Base-by-base conservation (phyloP, 1,140 invertebrate genomes). In the Nymphalis io region DNA sequence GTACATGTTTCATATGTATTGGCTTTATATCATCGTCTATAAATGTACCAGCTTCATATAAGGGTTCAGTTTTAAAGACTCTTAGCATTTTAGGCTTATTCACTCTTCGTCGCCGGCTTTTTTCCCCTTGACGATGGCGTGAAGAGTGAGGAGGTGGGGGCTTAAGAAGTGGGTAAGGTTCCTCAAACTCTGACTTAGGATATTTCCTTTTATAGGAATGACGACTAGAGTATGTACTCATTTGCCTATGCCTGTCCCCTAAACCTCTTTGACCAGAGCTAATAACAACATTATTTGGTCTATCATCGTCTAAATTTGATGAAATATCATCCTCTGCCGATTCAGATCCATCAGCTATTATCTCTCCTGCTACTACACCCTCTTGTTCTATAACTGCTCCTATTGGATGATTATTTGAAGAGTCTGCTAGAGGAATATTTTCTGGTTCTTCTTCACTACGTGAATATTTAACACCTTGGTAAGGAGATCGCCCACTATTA, bases 351-450 rank as follows among this genome's bases (percentile, higher is more conserved):
- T 87, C 87, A 33, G 77, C 44, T 39, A 72, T 74, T 21, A 87
- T 89, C 16, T 80, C 74, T 27, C 74, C 81, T 63, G 75, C 82
- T 46, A 70, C 63, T 57, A 78, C 66, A 40, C 87, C 82, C 60
- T 85, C 87, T 77, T 89, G 83, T 62, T 92, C 92, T 48, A 92
- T 81, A 5, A 92, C 90, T 21, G 91, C 88, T 16, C 92, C 92
- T 57, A 92, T 92, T 2, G 89, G 86, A 74, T 92, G 89, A 53
- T 72, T 87, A 64, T 78, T 91, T 5, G 89, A 84, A 55, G 87
- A 75, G 70, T 88, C 89, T 59, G 87, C 84, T 53, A 91, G 88
- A 3, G 91, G 88, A 70, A 91, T 79, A 61, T 77, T 87, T 80
- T 90, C 88, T 67, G 89, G 84, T 74, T 89, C 89, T 79, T 90